phyloP scores from a whole-genome alignment of 1,140 invertebrate species.

The Drosophila biarmipes region DNA sequence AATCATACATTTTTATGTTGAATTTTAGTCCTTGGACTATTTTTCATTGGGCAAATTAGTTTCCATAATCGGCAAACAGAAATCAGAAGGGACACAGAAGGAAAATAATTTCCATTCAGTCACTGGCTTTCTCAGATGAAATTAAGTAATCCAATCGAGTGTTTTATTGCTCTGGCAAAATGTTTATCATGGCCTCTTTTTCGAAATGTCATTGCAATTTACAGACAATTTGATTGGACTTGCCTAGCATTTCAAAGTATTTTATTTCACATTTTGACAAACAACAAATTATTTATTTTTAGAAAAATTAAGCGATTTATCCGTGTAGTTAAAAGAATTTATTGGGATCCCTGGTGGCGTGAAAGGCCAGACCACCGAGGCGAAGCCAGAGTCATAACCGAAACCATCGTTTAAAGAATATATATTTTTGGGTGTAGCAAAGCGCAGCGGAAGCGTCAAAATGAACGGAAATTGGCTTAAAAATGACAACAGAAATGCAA shows the following conservation, averaged over 20 bases:
- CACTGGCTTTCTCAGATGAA: background rate
- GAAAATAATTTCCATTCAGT: background rate
- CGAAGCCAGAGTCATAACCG: background rate
- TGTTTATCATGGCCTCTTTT: slow-evolving; percentile 22
- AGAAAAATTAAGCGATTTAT: background rate
- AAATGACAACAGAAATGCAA: slow-evolving; percentile 73
- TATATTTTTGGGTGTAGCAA: slow-evolving; percentile 23
- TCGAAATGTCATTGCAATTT: slow-evolving; percentile 11
- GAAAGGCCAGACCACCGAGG: slow-evolving; percentile 20
- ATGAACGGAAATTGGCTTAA: slow-evolving; percentile 83
- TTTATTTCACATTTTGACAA: slow-evolving; percentile 6
- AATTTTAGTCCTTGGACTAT: background rate
- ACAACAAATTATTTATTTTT: slow-evolving; percentile 14
- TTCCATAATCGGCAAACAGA: slow-evolving; percentile 10
- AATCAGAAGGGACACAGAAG: background rate
- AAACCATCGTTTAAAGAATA: slow-evolving; percentile 31
- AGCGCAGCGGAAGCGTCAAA: slow-evolving; percentile 76
- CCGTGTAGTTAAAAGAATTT: slow-evolving; percentile 3
- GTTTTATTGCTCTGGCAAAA: slow-evolving; percentile 18
- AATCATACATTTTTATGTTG: background rate
- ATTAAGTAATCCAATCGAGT: slow-evolving; percentile 19
- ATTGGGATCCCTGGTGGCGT: slow-evolving; percentile 1
- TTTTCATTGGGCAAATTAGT: slow-evolving; percentile 8
- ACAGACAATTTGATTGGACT: slow-evolving; percentile 23
- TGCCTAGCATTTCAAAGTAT: background rate